A percentile compares a stretch with the other conserved stretches of the same genome.
Conservation (phyloP, 2,113 vertebrate genomes). For the Triplophysa siluroides region DNA sequence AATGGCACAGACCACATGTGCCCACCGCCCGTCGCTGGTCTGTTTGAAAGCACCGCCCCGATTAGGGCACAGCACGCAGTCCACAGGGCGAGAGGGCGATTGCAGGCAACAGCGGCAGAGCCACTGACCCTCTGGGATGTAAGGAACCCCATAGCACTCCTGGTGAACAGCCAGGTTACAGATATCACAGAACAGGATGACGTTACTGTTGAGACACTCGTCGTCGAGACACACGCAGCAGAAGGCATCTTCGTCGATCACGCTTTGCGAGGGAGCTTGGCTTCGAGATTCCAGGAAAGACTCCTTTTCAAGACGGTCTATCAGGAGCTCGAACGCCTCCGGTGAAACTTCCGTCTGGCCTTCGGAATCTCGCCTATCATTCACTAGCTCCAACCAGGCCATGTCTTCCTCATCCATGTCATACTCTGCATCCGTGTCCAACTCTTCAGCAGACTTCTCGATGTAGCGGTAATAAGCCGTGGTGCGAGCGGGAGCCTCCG, state of each 20-base stretch:
- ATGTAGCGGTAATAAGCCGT: conserved; percentile 90
- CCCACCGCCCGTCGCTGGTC: conserved; percentile 93
- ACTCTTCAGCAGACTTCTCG: conserved; percentile 85
- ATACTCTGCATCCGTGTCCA: conserved; percentile 87
- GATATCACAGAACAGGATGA: conserved; percentile 97
- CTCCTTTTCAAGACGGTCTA: conserved; percentile 94
- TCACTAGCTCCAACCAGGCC: conserved; percentile 94
- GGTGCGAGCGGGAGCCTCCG: conserved; percentile 79
- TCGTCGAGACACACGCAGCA: conserved; percentile 98
- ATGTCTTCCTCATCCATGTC: conserved; percentile 98
- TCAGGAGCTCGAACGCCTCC: conserved; percentile 89
- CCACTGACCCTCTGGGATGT: conserved; percentile 97
- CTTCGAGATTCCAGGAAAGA: conserved; percentile 88
- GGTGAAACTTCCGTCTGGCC: conserved; percentile 81
- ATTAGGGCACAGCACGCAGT: conserved; percentile 95
- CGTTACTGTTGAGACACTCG: conserved; percentile 98
- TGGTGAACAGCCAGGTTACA: conserved; percentile 98
- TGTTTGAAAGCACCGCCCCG: conserved; percentile 97
- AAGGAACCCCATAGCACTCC: conserved; percentile 96
- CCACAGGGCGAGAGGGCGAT: conserved; percentile 90
- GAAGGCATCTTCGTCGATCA: conserved; percentile 93
- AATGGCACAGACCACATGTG: conserved; percentile 96
- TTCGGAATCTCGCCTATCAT: conserved; percentile 81
- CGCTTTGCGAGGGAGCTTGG: conserved; percentile 81
- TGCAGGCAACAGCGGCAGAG: conserved; percentile 96